These are phyloP conservation scores for Lacanobia oleracea DNA, from an alignment of 2,888 invertebrate species.

Conservation along the genomic window DNA sequence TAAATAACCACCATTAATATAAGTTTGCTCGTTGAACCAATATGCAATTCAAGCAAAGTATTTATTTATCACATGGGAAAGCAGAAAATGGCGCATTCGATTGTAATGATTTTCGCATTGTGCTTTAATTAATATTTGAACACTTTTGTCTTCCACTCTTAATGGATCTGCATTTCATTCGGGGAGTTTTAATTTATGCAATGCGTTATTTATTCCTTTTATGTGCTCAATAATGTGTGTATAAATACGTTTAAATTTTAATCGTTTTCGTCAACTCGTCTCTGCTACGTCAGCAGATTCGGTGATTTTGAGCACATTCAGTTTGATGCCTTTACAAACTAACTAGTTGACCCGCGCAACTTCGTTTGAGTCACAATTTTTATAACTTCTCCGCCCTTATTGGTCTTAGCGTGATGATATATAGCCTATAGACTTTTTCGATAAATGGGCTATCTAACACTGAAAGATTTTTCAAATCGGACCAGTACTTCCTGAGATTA, in stretches of 20 bases:
- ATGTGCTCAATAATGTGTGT: constrained; percentile 15
- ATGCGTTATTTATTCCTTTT: constrained; percentile 18
- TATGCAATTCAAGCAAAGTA: neutral
- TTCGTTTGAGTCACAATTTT: too few species aligned
- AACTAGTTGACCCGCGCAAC: too few species aligned
- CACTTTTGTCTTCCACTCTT: constrained; percentile 47
- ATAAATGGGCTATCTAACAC: too few species aligned
- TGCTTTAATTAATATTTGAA: constrained; percentile 57
- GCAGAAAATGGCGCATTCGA: constrained; percentile 14
- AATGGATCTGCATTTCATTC: constrained; percentile 40
- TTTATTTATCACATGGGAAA: constrained; percentile 9
- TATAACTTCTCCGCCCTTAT: too few species aligned
- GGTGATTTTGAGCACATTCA: neutral
- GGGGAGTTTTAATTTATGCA: constrained; percentile 39
- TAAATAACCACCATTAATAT: neutral
- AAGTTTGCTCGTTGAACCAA: neutral
- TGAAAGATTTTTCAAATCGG: too few species aligned
- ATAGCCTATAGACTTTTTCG: too few species aligned
- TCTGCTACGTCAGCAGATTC: neutral
- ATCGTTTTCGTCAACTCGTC: neutral
- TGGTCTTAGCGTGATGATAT: too few species aligned
- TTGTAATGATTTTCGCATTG: constrained; percentile 34
- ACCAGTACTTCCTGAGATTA: too few species aligned
- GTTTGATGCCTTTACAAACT: neutral
- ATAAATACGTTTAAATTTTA: constrained; percentile 4